These are phyloP conservation scores for Deilephila elpenor DNA, from an alignment of 2,888 invertebrate genomes.

Conservation along the genomic window DNA sequence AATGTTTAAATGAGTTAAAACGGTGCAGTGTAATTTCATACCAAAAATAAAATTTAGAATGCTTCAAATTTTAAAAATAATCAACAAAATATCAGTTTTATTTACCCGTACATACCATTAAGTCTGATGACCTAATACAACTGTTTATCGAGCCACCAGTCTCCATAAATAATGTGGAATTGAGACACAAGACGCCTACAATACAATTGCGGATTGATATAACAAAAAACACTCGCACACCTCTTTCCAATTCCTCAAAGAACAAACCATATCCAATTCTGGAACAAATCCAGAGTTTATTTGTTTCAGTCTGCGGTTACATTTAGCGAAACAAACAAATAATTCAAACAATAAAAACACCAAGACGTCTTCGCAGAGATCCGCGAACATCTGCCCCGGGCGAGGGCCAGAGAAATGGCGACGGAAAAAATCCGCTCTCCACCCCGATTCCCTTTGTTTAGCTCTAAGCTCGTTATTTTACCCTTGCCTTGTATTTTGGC, in stretches of 20 bases:
- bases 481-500: slow-evolving; percentile 65
- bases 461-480: slow-evolving; percentile 70
- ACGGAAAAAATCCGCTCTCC: slow-evolving; percentile 44
- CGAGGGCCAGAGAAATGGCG: slow-evolving; percentile 39
- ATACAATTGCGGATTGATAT: no score
- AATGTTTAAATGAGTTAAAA: no score
- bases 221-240: background rate
- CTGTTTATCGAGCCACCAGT: no score
- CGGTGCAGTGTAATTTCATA: no score
- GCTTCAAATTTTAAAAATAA: no score
- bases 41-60: no score
- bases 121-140: no score
- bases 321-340: slow-evolving; percentile 26
- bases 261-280: background rate
- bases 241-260: no score
- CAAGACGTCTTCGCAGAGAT: slow-evolving; percentile 30
- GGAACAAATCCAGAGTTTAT: background rate
- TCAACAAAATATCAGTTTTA: no score
- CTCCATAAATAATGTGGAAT: no score
- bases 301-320: slow-evolving; percentile 3
- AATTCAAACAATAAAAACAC: slow-evolving; percentile 30
- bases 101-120: no score
- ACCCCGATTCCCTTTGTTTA: slow-evolving; percentile 58
- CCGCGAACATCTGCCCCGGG: slow-evolving; percentile 43
- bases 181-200: no score